Evolutionary conservation across 2,888 invertebrate genomes (phyloP).

Genomic region (Lymantria monacha): DNA sequence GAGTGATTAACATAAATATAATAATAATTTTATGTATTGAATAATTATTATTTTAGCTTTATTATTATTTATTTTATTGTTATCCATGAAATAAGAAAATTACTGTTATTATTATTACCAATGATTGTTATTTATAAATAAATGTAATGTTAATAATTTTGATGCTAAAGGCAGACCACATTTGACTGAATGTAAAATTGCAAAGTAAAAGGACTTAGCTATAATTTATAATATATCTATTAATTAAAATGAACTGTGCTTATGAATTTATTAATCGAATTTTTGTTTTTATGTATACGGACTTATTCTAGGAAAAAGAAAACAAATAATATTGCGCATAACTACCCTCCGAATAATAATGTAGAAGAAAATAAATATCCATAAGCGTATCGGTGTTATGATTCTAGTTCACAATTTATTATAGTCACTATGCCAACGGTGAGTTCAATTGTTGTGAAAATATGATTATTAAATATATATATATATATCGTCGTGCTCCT

Average conservation of each 20-base stretch:
- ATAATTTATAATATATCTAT: no score
- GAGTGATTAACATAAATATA: background rate
- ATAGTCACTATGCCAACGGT: constrained; percentile 62
- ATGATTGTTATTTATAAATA: no score
- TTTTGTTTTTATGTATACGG: constrained; percentile 11
- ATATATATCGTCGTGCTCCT: constrained; percentile 48
- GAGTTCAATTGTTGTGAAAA: constrained; percentile 75
- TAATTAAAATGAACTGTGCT: constrained; percentile 10
- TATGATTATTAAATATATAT: constrained; percentile 67
- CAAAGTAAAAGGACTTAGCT: no score
- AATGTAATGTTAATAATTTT: no score
- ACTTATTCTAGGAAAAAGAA: no score
- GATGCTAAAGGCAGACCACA: no score
- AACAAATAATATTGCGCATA: constrained; percentile 42
- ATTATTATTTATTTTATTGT: no score
- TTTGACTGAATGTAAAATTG: no score
- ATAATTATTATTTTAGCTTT: background rate
- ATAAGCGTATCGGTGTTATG: constrained; percentile 77
- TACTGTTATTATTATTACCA: no score
- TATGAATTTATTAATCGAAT: constrained; percentile 20
- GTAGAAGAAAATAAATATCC: constrained; percentile 58
- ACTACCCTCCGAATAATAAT: constrained; percentile 50
- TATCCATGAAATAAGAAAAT: no score
- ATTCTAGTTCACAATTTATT: constrained; percentile 68
- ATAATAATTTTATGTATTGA: background rate